Conservation (phyloP, 1,140 invertebrate species). For the Caenorhabditis brenneri region DNA sequence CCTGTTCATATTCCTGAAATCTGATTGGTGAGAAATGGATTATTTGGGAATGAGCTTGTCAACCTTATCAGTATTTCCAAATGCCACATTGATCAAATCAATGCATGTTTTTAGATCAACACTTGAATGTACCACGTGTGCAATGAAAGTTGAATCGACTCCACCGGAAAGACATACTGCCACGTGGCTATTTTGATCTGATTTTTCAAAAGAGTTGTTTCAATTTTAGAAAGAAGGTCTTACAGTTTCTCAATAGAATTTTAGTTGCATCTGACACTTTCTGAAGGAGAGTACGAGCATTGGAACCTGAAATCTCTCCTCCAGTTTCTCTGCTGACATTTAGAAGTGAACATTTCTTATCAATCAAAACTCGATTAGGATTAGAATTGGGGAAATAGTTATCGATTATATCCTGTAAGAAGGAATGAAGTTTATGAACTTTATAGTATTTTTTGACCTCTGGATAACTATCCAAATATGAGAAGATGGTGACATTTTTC, state of each 20-base stretch:
- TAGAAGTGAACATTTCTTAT: background rate
- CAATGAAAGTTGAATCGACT: constrained; percentile 49
- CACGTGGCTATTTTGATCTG: constrained; percentile 22
- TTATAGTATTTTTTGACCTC: background rate
- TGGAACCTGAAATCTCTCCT: background rate
- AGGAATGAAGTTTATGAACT: background rate
- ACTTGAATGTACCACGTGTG: constrained; percentile 1
- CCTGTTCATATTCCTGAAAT: constrained; percentile 18
- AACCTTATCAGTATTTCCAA: constrained; percentile 16
- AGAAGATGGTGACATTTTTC: background rate
- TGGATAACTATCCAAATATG: constrained; percentile 12
- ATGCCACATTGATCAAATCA: constrained; percentile 26
- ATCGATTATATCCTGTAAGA: background rate
- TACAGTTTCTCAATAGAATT: background rate
- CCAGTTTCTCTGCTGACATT: background rate
- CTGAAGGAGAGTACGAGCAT: background rate
- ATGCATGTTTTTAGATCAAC: background rate
- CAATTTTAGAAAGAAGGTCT: background rate
- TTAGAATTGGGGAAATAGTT: background rate
- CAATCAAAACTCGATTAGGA: background rate
- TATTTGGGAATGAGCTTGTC: background rate
- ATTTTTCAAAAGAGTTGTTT: background rate
- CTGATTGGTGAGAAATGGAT: background rate
- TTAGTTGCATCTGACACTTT: constrained; percentile 28
- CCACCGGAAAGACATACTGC: constrained; percentile 47